Conservation (phyloP, 1,140 invertebrate genomes). For the Adelges cooleyi region DNA sequence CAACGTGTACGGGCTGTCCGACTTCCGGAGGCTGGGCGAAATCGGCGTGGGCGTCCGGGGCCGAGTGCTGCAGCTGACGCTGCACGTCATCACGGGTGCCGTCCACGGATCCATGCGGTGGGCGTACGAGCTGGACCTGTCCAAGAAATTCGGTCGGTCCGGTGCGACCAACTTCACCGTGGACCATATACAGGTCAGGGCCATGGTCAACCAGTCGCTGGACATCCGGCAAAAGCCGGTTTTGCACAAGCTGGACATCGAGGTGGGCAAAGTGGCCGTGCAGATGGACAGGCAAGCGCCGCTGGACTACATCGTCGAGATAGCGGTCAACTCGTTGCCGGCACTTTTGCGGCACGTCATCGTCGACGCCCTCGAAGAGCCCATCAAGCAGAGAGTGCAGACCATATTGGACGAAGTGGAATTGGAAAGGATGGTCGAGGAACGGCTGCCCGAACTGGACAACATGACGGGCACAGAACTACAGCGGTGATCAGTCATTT, state of each 20-base stretch:
- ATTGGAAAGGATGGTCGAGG: constrained; percentile 55
- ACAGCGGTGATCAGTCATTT: too few species aligned
- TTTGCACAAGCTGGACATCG: constrained; percentile 60
- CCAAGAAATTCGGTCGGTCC: constrained; percentile 40
- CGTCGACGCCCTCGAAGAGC: constrained; percentile 66
- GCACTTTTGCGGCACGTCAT: constrained; percentile 72
- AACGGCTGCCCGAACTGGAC: constrained; percentile 42
- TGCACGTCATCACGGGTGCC: constrained; percentile 66
- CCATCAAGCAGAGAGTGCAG: constrained; percentile 54
- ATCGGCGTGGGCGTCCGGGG: constrained; percentile 57
- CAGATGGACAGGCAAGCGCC: constrained; percentile 56
- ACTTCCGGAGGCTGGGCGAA: constrained; percentile 67
- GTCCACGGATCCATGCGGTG: constrained; percentile 61
- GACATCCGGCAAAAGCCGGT: constrained; percentile 57
- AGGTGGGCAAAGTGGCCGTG: constrained; percentile 58
- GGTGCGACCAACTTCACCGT: constrained; percentile 55
- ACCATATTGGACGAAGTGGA: constrained; percentile 59
- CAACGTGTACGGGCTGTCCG: constrained; percentile 48
- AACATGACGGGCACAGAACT: background rate
- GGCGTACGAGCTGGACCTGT: constrained; percentile 43
- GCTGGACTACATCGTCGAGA: constrained; percentile 62
- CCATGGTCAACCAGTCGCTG: constrained; percentile 58
- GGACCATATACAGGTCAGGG: constrained; percentile 46
- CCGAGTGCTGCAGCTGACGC: constrained; percentile 48
- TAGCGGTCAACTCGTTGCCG: constrained; percentile 59